Percentiles rank a stretch among this genome's conserved stretches.
Evolutionary conservation across 2,888 invertebrate genomes (phyloP).

Genomic region (Trachelus tabidus): DNA sequence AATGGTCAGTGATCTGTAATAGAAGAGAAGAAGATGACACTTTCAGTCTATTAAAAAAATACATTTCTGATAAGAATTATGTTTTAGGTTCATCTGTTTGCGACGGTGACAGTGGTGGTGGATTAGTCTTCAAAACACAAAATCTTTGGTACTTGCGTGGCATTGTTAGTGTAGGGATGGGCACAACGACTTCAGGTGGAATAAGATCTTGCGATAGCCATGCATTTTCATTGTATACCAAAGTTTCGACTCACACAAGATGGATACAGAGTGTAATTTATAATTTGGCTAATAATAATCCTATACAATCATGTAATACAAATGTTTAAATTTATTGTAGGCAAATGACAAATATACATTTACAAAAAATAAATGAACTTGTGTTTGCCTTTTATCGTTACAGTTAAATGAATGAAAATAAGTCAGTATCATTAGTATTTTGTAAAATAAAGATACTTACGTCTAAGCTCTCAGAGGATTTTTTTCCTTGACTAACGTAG

Average conservation of each 20-base stretch:
- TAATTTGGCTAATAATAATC: not conserved
- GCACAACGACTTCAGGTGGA: slow-evolving; percentile 34
- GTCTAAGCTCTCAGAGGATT: not conserved
- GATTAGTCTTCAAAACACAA: slow-evolving; percentile 58
- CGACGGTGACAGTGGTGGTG: slow-evolving; percentile 68
- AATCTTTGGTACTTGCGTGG: slow-evolving; percentile 64
- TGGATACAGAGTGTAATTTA: slow-evolving; percentile 57
- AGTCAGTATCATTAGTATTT: not conserved
- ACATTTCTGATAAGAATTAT: not conserved
- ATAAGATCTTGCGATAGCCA: slow-evolving; percentile 50
- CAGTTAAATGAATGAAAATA: not conserved
- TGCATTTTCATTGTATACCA: slow-evolving; percentile 60
- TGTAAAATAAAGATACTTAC: not conserved
- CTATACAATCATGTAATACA: not conserved
- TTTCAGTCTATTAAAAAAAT: not conserved
- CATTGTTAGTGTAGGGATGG: slow-evolving; percentile 64
- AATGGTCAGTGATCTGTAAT: slow-evolving; percentile 50
- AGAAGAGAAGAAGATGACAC: not conserved
- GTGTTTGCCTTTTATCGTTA: not conserved
- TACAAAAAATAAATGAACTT: not conserved
- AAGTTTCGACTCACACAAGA: slow-evolving; percentile 50
- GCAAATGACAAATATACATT: not conserved
- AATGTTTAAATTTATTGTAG: not conserved
- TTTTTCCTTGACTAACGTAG: not conserved
- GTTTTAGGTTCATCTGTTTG: slow-evolving; percentile 64